phyloP scores from a whole-genome alignment of 2,113 vertebrate species.

The Poeciliopsis turrubarensis region DNA sequence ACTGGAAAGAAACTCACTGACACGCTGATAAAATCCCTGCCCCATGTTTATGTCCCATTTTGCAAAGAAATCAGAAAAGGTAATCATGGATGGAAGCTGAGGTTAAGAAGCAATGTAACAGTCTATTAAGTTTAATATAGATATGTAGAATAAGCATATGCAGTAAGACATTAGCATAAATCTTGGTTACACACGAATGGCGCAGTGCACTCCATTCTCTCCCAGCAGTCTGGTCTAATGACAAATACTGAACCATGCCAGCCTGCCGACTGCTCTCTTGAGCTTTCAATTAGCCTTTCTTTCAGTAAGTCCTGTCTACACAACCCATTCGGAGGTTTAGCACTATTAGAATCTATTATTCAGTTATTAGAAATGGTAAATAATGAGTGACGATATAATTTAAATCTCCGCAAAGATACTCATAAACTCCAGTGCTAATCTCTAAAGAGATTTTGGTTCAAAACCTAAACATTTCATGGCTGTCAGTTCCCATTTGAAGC shows the following conservation, averaged over 20 bases:
- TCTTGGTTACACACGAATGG: conserved; percentile 92
- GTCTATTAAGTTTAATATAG: conserved; percentile 99
- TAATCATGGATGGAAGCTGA: conserved; percentile 98
- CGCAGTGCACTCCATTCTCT: conserved; percentile 69
- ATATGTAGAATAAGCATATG: conserved; percentile 99
- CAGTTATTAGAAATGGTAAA: not conserved
- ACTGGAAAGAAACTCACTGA: conserved; percentile 89
- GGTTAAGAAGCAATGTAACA: conserved; percentile 99
- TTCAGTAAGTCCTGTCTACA: conserved; percentile 42
- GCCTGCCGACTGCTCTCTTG: conserved; percentile 73
- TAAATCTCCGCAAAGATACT: not conserved
- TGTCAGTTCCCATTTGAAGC: conserved; percentile 32
- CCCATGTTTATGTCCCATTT: conserved; percentile 96
- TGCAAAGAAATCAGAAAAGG: conserved; percentile 98
- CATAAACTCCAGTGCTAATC: conserved; percentile 1
- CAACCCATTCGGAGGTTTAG: conserved; percentile 29
- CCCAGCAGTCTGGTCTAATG: conserved; percentile 77
- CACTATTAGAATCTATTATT: conserved; percentile 21
- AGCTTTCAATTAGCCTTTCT: conserved; percentile 80
- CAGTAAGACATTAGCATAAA: conserved; percentile 98
- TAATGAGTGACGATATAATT: conserved; percentile 4
- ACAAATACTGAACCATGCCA: conserved; percentile 77
- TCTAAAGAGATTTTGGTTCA: conserved; percentile 4
- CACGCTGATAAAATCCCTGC: conserved; percentile 91
- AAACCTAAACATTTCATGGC: conserved; percentile 19